phyloP scores from a whole-genome alignment of 2,797 vertebrate species.

The Synaphobranchus kaupii region DNA sequence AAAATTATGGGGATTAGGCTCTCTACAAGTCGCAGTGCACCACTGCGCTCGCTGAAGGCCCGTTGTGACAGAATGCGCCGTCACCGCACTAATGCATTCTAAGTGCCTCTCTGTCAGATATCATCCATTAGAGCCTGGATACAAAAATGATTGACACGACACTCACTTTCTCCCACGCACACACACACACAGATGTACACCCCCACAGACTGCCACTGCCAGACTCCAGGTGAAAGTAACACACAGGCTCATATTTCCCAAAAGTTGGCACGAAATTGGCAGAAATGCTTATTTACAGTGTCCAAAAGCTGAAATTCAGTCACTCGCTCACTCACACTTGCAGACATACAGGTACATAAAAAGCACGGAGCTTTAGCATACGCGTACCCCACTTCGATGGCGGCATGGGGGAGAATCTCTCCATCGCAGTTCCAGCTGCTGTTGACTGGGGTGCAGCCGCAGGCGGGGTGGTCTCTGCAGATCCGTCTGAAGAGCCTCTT shows the following conservation, averaged over 20 bases:
- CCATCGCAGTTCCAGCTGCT: conserved; percentile 95
- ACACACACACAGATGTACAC: not conserved
- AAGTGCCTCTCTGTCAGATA: not conserved
- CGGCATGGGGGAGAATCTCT: conserved; percentile 79
- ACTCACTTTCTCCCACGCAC: too few species aligned
- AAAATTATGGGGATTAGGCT: not conserved
- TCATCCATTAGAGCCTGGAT: conserved; percentile 12
- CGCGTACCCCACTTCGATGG: conserved; percentile 85
- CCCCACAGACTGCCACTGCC: not conserved
- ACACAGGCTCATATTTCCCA: not conserved
- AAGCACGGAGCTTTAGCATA: conserved; percentile 46
- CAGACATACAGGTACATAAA: not conserved
- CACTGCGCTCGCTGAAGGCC: not conserved
- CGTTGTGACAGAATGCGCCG: too few species aligned
- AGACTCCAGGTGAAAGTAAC: not conserved
- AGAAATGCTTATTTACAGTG: not conserved
- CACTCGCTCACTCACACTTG: not conserved
- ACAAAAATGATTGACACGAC: not conserved
- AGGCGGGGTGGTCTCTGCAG: conserved; percentile 70
- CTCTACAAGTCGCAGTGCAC: not conserved
- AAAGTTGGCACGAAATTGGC: not conserved
- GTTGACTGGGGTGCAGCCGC: conserved; percentile 63
- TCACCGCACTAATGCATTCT: not conserved
- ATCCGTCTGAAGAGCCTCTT: conserved; percentile 71
- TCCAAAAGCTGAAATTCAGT: not conserved